Conservation (phyloP, 2,888 invertebrate species). For the Poecilobothrus nobilitatus region DNA sequence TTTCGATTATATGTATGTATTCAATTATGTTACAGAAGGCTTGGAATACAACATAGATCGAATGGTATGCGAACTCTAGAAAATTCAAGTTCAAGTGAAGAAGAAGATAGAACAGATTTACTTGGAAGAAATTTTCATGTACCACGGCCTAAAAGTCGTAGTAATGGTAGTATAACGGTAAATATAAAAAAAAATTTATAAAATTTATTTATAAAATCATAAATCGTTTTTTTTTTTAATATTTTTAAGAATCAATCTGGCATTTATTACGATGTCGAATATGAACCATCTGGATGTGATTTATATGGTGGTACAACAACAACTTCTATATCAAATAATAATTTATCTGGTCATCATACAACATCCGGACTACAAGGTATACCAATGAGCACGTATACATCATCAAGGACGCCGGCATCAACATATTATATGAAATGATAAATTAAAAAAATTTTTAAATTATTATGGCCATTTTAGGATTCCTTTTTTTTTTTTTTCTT, state of each 20-base stretch:
- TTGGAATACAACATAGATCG: conserved; percentile 45
- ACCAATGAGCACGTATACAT: conserved; percentile 75
- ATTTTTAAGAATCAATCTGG: conserved; percentile 71
- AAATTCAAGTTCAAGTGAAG: conserved; percentile 52
- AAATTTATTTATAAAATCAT: background rate
- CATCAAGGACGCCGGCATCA: conserved; percentile 57
- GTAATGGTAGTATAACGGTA: conserved; percentile 51
- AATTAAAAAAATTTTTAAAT: background rate
- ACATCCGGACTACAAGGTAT: conserved; percentile 53
- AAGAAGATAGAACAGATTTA: conserved; percentile 69
- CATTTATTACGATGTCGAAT: conserved; percentile 84
- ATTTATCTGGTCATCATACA: conserved; percentile 38
- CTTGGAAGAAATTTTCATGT: conserved; percentile 65
- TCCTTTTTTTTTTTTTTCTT: background rate
- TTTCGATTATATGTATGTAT: no score
- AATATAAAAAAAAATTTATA: conserved; percentile 15
- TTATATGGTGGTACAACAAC: conserved; percentile 43
- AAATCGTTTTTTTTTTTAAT: conserved; percentile 28
- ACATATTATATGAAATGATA: conserved; percentile 42
- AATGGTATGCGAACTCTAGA: conserved; percentile 46
- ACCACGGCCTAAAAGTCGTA: conserved; percentile 73
- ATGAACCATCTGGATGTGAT: conserved; percentile 56
- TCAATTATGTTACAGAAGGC: conserved; percentile 27
- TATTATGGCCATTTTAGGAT: conserved; percentile 1
- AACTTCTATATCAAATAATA: conserved; percentile 49